These are phyloP conservation scores for Xanthorhoe designata DNA, from an alignment of 2,888 invertebrate species.

Conservation along the genomic window DNA sequence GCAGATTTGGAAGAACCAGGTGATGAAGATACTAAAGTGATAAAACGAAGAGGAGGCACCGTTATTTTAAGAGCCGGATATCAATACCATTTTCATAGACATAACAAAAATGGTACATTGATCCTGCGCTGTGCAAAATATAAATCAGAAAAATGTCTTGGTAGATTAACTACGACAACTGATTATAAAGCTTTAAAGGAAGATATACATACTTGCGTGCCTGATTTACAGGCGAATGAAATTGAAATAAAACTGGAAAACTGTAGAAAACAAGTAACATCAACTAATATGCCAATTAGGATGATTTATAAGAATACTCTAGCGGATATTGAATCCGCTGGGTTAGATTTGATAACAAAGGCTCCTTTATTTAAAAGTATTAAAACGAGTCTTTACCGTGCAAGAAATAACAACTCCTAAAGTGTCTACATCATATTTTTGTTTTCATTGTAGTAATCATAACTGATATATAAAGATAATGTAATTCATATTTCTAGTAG, in stretches of 20 bases:
- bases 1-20: neutral
- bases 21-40: conserved; percentile 1
- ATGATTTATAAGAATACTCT: conserved; percentile 12
- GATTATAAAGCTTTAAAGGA: conserved; percentile 18
- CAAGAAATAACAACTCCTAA: too few relatives aligned
- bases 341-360: neutral
- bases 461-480: too few relatives aligned
- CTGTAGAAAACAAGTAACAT: conserved; percentile 11
- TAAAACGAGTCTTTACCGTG: conserved; percentile 5
- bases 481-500: too few relatives aligned
- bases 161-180: conserved; percentile 7
- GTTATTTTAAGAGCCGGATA: conserved; percentile 11
- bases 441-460: too few relatives aligned
- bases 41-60: conserved; percentile 12
- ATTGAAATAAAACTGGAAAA: conserved; percentile 14
- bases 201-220: conserved; percentile 10
- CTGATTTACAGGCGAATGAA: conserved; percentile 18
- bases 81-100: conserved; percentile 7
- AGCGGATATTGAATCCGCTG: neutral
- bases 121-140: conserved; percentile 24
- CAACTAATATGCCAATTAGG: conserved; percentile 9
- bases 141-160: conserved; percentile 10
- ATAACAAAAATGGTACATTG: conserved; percentile 4
- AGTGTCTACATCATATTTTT: too few relatives aligned
- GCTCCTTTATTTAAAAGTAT: conserved; percentile 16